These are phyloP conservation scores for Drosophila truncata DNA, from an alignment of 1,140 invertebrate genomes.

Conservation along the genomic window DNA sequence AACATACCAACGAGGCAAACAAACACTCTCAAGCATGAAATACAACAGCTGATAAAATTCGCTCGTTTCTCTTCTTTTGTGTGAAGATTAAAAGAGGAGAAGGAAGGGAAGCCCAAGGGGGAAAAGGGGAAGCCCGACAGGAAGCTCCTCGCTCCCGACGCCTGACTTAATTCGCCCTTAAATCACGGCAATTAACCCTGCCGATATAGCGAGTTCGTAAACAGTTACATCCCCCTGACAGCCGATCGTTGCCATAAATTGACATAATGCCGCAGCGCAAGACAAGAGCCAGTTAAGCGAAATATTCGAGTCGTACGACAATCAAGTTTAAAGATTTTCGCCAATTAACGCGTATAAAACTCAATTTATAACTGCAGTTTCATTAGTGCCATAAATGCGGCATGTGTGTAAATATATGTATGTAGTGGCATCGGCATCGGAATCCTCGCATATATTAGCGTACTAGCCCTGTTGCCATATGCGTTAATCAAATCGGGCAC, in stretches of 20 bases:
- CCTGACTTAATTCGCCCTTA: slow-evolving; percentile 41
- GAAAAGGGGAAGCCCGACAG: slow-evolving; percentile 8
- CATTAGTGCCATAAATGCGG: slow-evolving; percentile 22
- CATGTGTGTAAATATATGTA: slow-evolving; percentile 14
- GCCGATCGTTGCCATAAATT: slow-evolving; percentile 42
- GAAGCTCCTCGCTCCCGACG: slow-evolving; percentile 21
- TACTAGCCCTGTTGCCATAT: slow-evolving; percentile 25
- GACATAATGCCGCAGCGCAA: slow-evolving; percentile 12
- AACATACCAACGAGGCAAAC: not conserved
- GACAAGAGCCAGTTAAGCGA: slow-evolving; percentile 6
- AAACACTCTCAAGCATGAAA: slow-evolving; percentile 53
- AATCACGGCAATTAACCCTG: slow-evolving; percentile 51
- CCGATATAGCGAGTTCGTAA: slow-evolving; percentile 4
- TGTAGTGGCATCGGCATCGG: slow-evolving; percentile 1
- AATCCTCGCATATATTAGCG: slow-evolving; percentile 3
- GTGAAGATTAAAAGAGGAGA: slow-evolving; percentile 16
- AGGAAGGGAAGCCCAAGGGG: not conserved
- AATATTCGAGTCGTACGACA: slow-evolving; percentile 5
- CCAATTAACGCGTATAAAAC: slow-evolving; percentile 60
- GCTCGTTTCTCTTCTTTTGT: slow-evolving; percentile 22
- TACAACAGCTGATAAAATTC: slow-evolving; percentile 77
- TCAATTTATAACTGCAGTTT: slow-evolving; percentile 60
- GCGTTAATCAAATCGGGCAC: slow-evolving; percentile 51
- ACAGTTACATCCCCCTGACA: slow-evolving; percentile 42
- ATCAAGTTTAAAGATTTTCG: slow-evolving; percentile 51